A percentile compares a stretch with the other conserved stretches of the same genome.
Conservation (phyloP, 92 coral and sea anemone genomes). For the Paramuricea clavata region DNA sequence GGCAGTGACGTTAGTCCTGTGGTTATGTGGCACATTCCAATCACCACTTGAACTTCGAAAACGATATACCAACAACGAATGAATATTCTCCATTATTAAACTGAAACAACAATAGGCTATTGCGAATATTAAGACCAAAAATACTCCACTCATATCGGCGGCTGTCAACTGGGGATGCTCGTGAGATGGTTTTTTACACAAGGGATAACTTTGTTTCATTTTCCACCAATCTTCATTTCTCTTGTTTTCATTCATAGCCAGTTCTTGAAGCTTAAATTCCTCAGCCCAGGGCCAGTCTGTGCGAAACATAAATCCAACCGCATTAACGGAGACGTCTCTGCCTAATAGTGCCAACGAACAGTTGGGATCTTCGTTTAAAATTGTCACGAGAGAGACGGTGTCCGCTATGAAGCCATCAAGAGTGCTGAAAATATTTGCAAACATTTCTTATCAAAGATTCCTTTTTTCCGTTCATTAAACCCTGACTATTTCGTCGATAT, state of each 20-base stretch:
- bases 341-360: conserved; percentile 74
- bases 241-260: conserved; percentile 80
- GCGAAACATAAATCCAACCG: conserved; percentile 77
- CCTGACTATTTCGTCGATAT: too few relatives aligned
- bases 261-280: conserved; percentile 70
- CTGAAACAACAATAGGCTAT: conserved; percentile 68
- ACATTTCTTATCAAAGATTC: not conserved
- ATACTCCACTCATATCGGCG: conserved; percentile 78
- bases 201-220: conserved; percentile 61
- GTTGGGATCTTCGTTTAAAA: conserved; percentile 53
- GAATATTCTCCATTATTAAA: conserved; percentile 55
- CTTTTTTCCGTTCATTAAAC: too few relatives aligned
- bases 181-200: conserved; percentile 10
- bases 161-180: conserved; percentile 31
- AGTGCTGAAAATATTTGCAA: conserved; percentile 48
- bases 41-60: not conserved
- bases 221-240: conserved; percentile 54
- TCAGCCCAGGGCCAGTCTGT: conserved; percentile 80
- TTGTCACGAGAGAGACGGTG: conserved; percentile 66
- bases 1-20: not conserved
- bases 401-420: conserved; percentile 87
- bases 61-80: conserved; percentile 7
- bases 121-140: conserved; percentile 65
- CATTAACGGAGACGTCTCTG: conserved; percentile 65
- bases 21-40: not conserved